Evolutionary conservation across 2,888 invertebrate species (phyloP).

Genomic region (Sarcophaga variegata): DNA sequence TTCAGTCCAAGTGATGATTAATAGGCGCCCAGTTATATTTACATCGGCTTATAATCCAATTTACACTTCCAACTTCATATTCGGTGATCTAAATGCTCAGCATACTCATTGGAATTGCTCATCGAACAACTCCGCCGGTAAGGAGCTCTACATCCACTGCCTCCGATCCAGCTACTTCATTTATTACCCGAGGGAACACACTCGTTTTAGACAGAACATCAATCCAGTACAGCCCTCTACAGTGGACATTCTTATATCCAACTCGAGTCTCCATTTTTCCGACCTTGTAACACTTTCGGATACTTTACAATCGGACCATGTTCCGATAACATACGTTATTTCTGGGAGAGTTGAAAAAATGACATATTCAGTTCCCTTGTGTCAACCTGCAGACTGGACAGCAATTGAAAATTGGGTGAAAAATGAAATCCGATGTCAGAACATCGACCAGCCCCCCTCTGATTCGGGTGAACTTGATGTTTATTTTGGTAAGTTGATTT

Average conservation of each 20-base stretch:
- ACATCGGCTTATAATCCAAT: constrained; percentile 3
- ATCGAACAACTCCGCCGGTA: background rate
- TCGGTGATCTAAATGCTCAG: constrained; percentile 10
- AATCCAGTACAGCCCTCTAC: constrained; percentile 1
- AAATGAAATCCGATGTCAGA: background rate
- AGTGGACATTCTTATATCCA: constrained; percentile 1
- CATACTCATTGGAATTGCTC: constrained; percentile 13
- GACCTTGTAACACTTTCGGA: background rate
- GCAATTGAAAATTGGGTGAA: background rate
- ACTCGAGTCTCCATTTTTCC: constrained; percentile 5
- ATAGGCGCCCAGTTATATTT: constrained; percentile 4
- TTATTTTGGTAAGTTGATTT: background rate
- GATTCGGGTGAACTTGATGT: no score
- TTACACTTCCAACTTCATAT: background rate
- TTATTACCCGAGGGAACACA: background rate
- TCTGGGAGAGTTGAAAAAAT: background rate
- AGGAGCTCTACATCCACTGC: background rate
- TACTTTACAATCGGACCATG: constrained; percentile 24
- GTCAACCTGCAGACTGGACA: background rate
- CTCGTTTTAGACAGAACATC: background rate
- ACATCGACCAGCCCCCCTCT: background rate
- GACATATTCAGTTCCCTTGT: background rate
- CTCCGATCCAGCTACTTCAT: background rate
- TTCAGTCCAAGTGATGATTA: constrained; percentile 2
- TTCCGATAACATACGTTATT: constrained; percentile 1